Percentiles rank a stretch among this genome's conserved stretches.
Evolutionary conservation across 2,113 vertebrate genomes (phyloP).

Genomic region (Mastomys coucha): DNA sequence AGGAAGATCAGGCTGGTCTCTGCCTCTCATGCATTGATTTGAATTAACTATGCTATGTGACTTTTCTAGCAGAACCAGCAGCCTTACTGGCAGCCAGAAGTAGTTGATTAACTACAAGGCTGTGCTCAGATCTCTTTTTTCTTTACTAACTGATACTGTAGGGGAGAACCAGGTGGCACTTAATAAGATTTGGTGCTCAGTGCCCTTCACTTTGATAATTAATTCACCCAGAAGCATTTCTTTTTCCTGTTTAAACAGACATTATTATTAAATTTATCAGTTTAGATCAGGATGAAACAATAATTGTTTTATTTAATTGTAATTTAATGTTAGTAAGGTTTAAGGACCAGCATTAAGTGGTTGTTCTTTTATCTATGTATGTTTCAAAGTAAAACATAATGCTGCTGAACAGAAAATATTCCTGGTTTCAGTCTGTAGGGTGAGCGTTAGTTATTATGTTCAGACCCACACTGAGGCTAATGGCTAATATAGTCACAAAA

Average conservation of each 20-base stretch:
- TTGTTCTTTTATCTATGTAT: conserved; percentile 56
- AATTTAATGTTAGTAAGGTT: conserved; percentile 56
- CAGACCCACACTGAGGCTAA: conserved; percentile 30
- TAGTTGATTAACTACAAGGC: conserved; percentile 29
- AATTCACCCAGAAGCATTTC: conserved; percentile 58
- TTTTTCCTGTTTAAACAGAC: conserved; percentile 40
- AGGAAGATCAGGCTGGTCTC: not conserved
- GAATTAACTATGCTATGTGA: not conserved
- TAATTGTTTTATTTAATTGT: conserved; percentile 70
- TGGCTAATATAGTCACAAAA: conserved; percentile 50
- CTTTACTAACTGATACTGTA: conserved; percentile 25
- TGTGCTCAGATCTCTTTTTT: conserved; percentile 36
- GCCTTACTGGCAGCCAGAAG: not conserved
- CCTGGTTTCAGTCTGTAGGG: not conserved
- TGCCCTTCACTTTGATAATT: conserved; percentile 60
- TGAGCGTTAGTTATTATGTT: conserved; percentile 27
- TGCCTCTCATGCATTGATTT: not conserved
- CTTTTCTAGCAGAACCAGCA: conserved; percentile 46
- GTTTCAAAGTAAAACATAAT: conserved; percentile 65
- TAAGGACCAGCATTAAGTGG: conserved; percentile 51
- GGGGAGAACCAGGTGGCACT: conserved; percentile 34
- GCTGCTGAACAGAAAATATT: conserved; percentile 55
- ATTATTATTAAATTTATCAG: conserved; percentile 58
- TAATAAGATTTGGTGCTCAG: conserved; percentile 56
- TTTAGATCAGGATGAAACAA: conserved; percentile 49